Evolutionary conservation across 2,797 vertebrate genomes (phyloP).

Genomic region (Furcifer pardalis): DNA sequence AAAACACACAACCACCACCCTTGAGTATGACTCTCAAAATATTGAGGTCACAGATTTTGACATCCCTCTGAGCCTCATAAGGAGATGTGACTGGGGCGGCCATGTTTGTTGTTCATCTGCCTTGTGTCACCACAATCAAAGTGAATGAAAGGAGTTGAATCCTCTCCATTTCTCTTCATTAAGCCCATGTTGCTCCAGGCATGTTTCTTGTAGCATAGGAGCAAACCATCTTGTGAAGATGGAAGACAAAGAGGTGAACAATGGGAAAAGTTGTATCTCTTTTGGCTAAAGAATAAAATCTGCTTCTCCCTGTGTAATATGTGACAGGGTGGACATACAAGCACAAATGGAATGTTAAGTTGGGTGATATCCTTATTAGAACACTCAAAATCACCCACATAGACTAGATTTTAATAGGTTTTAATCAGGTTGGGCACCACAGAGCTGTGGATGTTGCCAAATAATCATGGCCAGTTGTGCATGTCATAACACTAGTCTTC

Average conservation of each 20-base stretch:
- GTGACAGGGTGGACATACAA: neutral
- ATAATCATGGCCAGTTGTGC: neutral
- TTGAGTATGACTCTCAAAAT: neutral
- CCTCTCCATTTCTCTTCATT: neutral
- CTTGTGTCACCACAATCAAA: neutral
- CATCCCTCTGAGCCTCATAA: neutral
- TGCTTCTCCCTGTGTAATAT: neutral
- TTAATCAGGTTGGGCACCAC: neutral
- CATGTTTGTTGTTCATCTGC: neutral
- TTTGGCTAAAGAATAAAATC: neutral
- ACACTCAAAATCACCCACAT: too few relatives aligned
- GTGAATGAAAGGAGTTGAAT: neutral
- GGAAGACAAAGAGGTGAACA: neutral
- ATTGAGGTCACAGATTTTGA: neutral
- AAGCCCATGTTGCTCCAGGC: neutral
- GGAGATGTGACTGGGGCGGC: too few relatives aligned
- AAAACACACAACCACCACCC: neutral
- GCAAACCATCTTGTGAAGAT: neutral
- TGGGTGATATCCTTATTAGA: too few relatives aligned
- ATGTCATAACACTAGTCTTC: neutral
- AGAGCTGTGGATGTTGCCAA: neutral
- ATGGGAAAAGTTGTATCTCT: neutral
- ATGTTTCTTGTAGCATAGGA: neutral
- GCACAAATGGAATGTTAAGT: neutral
- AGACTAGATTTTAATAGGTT: neutral